Conservation (phyloP, 2,113 vertebrate genomes). For the Ancistrus triradiatus region DNA sequence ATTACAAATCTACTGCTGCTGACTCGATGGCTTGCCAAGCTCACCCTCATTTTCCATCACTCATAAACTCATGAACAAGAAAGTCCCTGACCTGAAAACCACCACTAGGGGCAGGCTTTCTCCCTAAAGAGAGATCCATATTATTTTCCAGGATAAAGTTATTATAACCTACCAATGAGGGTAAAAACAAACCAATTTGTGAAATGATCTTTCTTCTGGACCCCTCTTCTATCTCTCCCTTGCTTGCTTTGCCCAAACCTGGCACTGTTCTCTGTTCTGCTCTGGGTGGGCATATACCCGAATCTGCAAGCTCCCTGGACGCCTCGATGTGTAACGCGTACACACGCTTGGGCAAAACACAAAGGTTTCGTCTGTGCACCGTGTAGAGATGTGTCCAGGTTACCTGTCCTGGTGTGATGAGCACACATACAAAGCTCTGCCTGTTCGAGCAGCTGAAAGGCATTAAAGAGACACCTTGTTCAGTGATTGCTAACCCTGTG, state of each 20-base stretch:
- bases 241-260: neutral
- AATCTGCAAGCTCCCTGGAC: conserved; percentile 11
- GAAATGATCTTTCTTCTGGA: no score
- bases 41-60: no score
- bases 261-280: neutral
- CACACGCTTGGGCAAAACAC: neutral
- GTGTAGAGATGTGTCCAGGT: conserved; percentile 14
- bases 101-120: no score
- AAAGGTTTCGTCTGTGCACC: conserved; percentile 11
- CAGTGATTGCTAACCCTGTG: conserved; percentile 15
- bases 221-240: no score
- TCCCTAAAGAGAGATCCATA: no score
- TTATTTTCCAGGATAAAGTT: no score
- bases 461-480: conserved; percentile 53
- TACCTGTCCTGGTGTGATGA: conserved; percentile 12
- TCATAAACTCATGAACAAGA: no score
- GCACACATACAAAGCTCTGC: conserved; percentile 39
- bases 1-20: no score
- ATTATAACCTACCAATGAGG: no score
- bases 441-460: conserved; percentile 47
- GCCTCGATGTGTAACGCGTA: conserved; percentile 6
- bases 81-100: no score
- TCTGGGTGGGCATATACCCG: conserved; percentile 10
- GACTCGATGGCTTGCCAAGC: no score
- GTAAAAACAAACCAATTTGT: no score